Conservation (phyloP, 2,797 vertebrate genomes). For the Oophaga sylvatica region DNA sequence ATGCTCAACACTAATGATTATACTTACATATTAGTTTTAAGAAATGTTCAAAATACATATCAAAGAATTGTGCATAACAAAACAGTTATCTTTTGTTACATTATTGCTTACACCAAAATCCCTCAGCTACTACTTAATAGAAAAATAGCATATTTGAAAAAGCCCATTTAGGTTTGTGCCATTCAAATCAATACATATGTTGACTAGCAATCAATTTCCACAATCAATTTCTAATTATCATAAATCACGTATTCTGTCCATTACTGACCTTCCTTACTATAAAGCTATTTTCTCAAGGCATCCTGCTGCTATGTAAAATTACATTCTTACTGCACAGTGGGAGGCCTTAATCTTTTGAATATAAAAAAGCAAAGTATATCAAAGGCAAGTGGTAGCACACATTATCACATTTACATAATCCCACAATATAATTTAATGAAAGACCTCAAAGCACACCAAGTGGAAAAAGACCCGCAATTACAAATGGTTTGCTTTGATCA, state of each 20-base stretch:
- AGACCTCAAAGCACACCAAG: constrained; percentile 34
- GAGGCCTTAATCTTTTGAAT: constrained; percentile 50
- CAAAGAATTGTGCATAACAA: not conserved
- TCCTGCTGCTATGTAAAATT: constrained; percentile 44
- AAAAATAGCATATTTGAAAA: not conserved
- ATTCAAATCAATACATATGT: not conserved
- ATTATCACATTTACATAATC: constrained; percentile 54
- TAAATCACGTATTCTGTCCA: not conserved
- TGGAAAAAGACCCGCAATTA: constrained; percentile 15
- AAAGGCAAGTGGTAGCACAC: constrained; percentile 45
- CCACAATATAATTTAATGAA: constrained; percentile 50
- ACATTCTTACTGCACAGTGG: constrained; percentile 45
- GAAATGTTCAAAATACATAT: not conserved
- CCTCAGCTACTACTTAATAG: not conserved
- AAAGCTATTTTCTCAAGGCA: constrained; percentile 35
- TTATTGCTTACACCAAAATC: not conserved
- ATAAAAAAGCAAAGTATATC: constrained; percentile 43
- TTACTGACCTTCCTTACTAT: constrained; percentile 31
- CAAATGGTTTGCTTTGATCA: constrained; percentile 45
- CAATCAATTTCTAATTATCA: constrained; percentile 1
- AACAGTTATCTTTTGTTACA: not conserved
- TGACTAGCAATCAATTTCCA: constrained; percentile 27
- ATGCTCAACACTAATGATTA: no score
- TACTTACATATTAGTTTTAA: not conserved
- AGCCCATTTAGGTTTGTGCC: not conserved